Evolutionary conservation across 1,140 invertebrate species (phyloP).

Genomic region (Holcopasites calliopsidis): DNA sequence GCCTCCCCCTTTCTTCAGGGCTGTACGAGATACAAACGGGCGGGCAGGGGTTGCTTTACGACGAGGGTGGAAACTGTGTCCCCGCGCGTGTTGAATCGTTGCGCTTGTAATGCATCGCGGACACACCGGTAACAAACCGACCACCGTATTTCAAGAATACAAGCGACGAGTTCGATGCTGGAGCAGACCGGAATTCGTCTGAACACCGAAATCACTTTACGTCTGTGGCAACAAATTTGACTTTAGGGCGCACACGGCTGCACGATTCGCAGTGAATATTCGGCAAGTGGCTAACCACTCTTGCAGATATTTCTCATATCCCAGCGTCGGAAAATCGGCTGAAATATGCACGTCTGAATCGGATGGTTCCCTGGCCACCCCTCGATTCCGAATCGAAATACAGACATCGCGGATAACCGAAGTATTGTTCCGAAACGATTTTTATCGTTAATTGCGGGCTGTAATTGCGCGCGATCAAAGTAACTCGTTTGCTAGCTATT

Average conservation of each 20-base stretch:
- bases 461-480: conserved; percentile 6
- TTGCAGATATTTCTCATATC: not conserved
- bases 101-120: conserved; percentile 54
- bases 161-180: conserved; percentile 1
- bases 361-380: too few relatives aligned
- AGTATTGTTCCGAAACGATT: not conserved
- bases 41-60: not conserved
- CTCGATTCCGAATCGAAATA: conserved; percentile 8
- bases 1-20: not conserved
- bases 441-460: not conserved
- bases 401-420: not conserved
- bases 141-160: conserved; percentile 47
- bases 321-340: not conserved
- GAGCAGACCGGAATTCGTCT: not conserved
- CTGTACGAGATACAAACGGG: not conserved
- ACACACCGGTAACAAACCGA: too few relatives aligned
- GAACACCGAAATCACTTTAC: conserved; percentile 59
- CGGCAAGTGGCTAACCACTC: conserved; percentile 17
- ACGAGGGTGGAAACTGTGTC: not conserved
- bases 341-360: not conserved
- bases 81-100: conserved; percentile 8
- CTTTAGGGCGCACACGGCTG: conserved; percentile 44
- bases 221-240: conserved; percentile 52
- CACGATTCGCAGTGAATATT: conserved; percentile 48
- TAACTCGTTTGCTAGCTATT: not conserved